phyloP scores from a whole-genome alignment of 2,797 vertebrate genomes.

The Poeciliopsis turneri region DNA sequence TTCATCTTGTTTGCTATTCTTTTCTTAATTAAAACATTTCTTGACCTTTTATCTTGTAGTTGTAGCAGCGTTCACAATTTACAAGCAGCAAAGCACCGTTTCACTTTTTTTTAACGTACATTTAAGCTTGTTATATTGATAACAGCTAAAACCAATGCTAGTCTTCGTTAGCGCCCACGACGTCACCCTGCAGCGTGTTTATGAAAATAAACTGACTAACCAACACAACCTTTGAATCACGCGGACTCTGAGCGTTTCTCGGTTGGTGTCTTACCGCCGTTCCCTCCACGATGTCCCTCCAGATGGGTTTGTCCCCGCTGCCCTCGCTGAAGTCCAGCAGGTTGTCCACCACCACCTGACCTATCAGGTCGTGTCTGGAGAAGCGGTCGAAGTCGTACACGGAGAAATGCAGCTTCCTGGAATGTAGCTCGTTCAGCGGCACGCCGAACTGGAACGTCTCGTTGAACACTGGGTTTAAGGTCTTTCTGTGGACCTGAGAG shows the following conservation, averaged over 20 bases:
- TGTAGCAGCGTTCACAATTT: too few species aligned
- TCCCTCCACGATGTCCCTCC: slow-evolving; percentile 92
- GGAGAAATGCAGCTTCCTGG: slow-evolving; percentile 92
- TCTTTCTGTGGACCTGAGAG: slow-evolving; percentile 89
- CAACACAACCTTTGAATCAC: slow-evolving; percentile 14
- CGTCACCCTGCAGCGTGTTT: neutral
- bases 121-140: too few species aligned
- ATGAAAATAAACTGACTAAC: neutral
- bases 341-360: slow-evolving; percentile 94
- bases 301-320: slow-evolving; percentile 88
- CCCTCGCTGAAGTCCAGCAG: slow-evolving; percentile 93
- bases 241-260: slow-evolving; percentile 9
- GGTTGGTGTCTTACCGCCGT: slow-evolving; percentile 83
- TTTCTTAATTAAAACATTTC: too few species aligned
- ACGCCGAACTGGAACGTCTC: slow-evolving; percentile 94
- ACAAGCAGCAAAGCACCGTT: too few species aligned
- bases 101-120: too few species aligned
- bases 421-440: slow-evolving; percentile 89
- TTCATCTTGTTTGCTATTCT: too few species aligned
- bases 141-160: too few species aligned
- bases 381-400: slow-evolving; percentile 96
- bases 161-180: too few species aligned
- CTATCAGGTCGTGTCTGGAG: slow-evolving; percentile 93
- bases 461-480: slow-evolving; percentile 92
- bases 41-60: too few species aligned